Evolutionary conservation across 2,888 invertebrate genomes (phyloP).

Genomic region (Torymus texanus): DNA sequence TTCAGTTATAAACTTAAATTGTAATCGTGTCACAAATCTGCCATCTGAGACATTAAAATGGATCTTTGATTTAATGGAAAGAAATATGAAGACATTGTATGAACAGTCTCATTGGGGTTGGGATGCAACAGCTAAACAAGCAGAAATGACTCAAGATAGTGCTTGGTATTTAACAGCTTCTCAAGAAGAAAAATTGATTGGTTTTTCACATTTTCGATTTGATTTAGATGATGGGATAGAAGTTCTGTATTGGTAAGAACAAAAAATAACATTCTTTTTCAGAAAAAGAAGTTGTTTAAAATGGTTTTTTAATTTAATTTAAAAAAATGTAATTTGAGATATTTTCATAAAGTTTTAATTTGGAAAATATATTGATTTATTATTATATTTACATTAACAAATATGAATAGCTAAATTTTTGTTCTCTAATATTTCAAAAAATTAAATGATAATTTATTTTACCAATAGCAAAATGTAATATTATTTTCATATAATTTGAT

Average conservation of each 20-base stretch:
- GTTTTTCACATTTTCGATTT: constrained; percentile 85
- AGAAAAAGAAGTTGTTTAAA: too few species aligned
- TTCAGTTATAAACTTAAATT: constrained; percentile 79
- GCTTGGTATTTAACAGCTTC: constrained; percentile 81
- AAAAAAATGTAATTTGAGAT: too few species aligned
- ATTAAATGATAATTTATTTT: too few species aligned
- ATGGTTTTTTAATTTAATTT: too few species aligned
- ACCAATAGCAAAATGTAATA: too few species aligned
- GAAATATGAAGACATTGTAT: constrained; percentile 87
- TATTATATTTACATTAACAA: too few species aligned
- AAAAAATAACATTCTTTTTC: constrained; percentile 15
- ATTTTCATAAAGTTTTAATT: too few species aligned
- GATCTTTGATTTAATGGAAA: constrained; percentile 85
- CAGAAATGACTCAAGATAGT: constrained; percentile 80
- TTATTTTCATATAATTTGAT: constrained; percentile 10
- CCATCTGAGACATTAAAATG: constrained; percentile 79
- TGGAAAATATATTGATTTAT: too few species aligned
- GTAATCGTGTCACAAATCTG: constrained; percentile 79
- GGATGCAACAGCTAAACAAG: constrained; percentile 80
- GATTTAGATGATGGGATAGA: constrained; percentile 82
- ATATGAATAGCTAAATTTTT: too few species aligned
- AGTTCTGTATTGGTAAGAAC: constrained; percentile 83
- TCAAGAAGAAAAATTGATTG: constrained; percentile 77
- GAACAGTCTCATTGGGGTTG: constrained; percentile 79
- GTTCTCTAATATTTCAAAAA: too few species aligned